These are phyloP conservation scores for Anabacerthia variegaticeps DNA, from an alignment of 2,797 vertebrate genomes.

Conservation along the genomic window DNA sequence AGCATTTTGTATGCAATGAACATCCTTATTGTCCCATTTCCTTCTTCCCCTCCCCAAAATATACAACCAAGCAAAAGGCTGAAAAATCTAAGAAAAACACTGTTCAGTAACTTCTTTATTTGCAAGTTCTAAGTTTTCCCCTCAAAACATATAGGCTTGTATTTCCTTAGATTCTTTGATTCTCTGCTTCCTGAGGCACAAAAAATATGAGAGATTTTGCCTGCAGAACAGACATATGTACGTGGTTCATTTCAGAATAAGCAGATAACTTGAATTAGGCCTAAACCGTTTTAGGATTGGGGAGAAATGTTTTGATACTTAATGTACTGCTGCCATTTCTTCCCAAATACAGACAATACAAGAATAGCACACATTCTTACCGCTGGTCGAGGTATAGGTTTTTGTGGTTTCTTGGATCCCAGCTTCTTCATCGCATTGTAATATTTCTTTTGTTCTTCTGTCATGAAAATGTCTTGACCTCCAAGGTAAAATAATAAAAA, in stretches of 20 bases:
- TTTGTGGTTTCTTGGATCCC: conserved; percentile 97
- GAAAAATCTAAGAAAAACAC: not conserved
- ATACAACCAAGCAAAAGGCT: not conserved
- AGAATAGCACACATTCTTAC: conserved; percentile 73
- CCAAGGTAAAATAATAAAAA: conserved; percentile 90
- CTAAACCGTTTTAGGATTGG: not conserved
- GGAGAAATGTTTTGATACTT: not conserved
- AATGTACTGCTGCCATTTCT: not conserved
- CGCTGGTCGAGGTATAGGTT: conserved; percentile 93
- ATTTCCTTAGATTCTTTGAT: not conserved
- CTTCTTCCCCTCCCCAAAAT: not conserved
- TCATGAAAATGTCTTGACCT: conserved; percentile 99
- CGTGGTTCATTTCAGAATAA: not conserved
- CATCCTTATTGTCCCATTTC: not conserved
- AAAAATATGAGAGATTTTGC: not conserved
- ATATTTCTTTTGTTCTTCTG: conserved; percentile 99
- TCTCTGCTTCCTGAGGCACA: not conserved
- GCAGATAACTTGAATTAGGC: not conserved
- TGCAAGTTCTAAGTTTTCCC: not conserved
- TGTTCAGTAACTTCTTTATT: not conserved
- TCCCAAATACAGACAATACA: not conserved
- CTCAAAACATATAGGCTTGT: not conserved
- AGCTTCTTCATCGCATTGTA: conserved; percentile 99
- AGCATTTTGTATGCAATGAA: not conserved
- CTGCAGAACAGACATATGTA: not conserved